Base-by-base conservation (phyloP, 2,888 invertebrate genomes). In the Andrena bucephala region DNA sequence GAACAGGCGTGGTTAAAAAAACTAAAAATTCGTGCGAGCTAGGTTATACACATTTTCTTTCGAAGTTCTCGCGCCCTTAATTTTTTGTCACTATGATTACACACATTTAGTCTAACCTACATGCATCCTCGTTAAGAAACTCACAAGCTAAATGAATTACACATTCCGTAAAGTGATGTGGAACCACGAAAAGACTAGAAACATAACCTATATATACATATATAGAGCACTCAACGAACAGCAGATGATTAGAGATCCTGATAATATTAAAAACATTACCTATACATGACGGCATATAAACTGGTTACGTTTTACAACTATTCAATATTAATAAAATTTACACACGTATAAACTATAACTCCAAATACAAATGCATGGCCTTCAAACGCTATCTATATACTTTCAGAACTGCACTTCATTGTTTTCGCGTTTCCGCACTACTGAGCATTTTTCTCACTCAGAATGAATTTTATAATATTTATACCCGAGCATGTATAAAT, bases 251-350 rank as follows among this genome's bases (percentile, higher is more conserved):
- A 67, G 52, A 20, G 10, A 48, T 63, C 29, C 27, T 48, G 33
- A 24, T 31, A 60, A 31, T 65, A 52, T 33, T 24, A 59, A 62
- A 57, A 20, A 27, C 20, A 65, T 83, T 84, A 84, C 84, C 75
- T 83, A 68, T 83, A 68, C 84, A 84, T 83, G 54, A 65, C 83
- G 67, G n/a, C 1, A 71, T 16, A 65, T 42, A 59, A 57, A 24
- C 31, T 42, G 48, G 5, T 33, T 36, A 65, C 42, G 31, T 48
- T 42, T 33, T 62, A 71, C 62, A 62, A 42, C 13, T 33, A 16
- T 36, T 8, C 13, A 31, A 67, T 52, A 50, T 68, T 24, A 76
- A 42, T 68, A 48, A 68, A 76, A 59, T 76, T 36, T 62, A 27
- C 3, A 31, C 2, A 57, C 50, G 20, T 24, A 59, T n/a, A 54